phyloP scores from a whole-genome alignment of 2,888 invertebrate species.

The Erebia epiphron region DNA sequence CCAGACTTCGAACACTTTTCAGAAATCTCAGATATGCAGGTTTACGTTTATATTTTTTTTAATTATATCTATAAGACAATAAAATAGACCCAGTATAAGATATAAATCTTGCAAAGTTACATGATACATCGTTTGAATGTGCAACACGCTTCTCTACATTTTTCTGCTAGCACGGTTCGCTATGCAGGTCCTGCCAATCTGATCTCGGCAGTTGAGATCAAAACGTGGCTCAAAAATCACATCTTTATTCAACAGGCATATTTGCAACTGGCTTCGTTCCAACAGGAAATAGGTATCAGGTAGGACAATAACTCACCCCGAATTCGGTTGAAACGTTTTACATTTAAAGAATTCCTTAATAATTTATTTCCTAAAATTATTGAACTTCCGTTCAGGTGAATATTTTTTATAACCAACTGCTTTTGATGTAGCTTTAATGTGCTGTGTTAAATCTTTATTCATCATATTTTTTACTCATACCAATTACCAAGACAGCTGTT shows the following conservation, averaged over 20 bases:
- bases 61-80: too few species aligned
- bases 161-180: slow-evolving; percentile 25
- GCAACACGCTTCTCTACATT: slow-evolving; percentile 8
- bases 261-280: slow-evolving; percentile 31
- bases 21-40: too few species aligned
- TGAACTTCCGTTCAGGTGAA: background rate
- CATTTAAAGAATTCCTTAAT: slow-evolving; percentile 8
- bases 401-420: background rate
- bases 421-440: too few species aligned
- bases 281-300: slow-evolving; percentile 23
- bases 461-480: too few species aligned
- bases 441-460: too few species aligned
- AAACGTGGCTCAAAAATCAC: slow-evolving; percentile 25
- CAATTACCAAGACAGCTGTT: too few species aligned
- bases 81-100: too few species aligned
- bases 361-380: background rate
- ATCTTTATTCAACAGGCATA: slow-evolving; percentile 35
- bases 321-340: slow-evolving; percentile 12
- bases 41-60: too few species aligned
- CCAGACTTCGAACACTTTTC: too few species aligned
- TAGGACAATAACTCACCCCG: slow-evolving; percentile 21
- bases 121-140: slow-evolving; percentile 4
- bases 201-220: slow-evolving; percentile 28
- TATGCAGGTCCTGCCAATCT: slow-evolving; percentile 32
- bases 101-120: background rate